Conservation (phyloP, 2,888 invertebrate genomes). For the Chaitophorus viminalis region DNA sequence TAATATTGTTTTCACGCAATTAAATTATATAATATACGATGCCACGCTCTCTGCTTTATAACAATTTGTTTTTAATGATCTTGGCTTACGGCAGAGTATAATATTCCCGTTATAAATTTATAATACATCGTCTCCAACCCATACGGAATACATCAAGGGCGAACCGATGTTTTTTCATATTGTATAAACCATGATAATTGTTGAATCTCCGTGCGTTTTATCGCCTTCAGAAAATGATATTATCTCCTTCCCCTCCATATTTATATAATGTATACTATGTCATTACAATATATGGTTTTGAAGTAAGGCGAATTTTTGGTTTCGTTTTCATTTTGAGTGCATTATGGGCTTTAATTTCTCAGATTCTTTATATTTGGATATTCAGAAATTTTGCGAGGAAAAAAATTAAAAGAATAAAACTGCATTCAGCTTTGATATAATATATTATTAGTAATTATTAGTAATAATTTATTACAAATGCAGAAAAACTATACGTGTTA, state of each 20-base stretch:
- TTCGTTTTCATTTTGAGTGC: not conserved
- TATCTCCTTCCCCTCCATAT: not conserved
- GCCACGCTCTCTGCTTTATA: no score
- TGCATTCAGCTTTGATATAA: not conserved
- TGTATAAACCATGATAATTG: not conserved
- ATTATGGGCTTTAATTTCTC: not conserved
- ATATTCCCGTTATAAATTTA: no score
- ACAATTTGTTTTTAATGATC: no score
- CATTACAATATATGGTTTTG: not conserved
- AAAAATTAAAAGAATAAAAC: not conserved
- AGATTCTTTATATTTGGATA: not conserved
- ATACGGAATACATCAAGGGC: not conserved
- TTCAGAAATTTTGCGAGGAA: not conserved
- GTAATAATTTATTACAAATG: no score
- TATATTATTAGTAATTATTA: no score
- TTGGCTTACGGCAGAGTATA: no score
- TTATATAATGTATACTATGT: not conserved
- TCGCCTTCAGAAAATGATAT: not conserved
- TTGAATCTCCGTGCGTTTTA: not conserved
- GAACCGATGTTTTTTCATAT: not conserved
- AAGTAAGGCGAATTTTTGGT: not conserved
- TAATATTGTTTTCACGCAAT: no score
- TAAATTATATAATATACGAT: no score
- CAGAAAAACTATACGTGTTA: no score
- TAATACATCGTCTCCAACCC: no score